Evolutionary conservation across 2,113 vertebrate genomes (phyloP), one percentile per base, ranked within the genome.

Genomic region (Limnothrissa miodon): DNA sequence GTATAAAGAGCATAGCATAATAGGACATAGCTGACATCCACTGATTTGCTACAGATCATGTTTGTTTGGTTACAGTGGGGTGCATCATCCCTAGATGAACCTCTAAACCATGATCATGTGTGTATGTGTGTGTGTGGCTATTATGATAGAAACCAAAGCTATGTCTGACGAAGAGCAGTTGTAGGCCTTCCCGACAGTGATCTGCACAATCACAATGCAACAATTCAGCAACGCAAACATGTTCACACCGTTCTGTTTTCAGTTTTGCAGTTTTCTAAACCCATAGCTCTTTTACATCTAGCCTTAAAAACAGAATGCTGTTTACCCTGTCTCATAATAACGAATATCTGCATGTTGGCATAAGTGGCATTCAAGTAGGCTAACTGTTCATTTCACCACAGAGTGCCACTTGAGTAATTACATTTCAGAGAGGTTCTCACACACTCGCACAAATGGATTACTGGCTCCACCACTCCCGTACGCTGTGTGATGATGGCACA

Each of bases 361-460:
- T 48, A 33, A 39, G 83, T 88, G 86, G 90, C 89, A 92, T 93
- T 92, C 89, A 92, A 92, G 29, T 74, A 33, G 66, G 10, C 66
- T 29, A 66, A 25, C 53, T 62, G 66, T 36, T 74, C 13, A 74
- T 74, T 36, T 74, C 90, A 87, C 86, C 90, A 91, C 83, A 83
- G 90, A 87, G 88, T 91, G 89, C 90, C 90, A 88, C 87, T 78
- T 88, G 86, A 79, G 92, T 94, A 94, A 94, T 94, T 94, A 92
- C 91, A 92, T 93, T 94, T 94, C 90, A 92, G 66, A 90, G 87
- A 87, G 89, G 92, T 91, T 74, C 66, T 74, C 91, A 90, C 93
- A 92, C 89, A 89, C 93, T 93, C 90, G 90, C 92, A 93, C 91
- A 92, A 92, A 93, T 91, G 93, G 91, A 91, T 93, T 94, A 94